Conservation (phyloP, 2,888 invertebrate genomes). For the Hipparchia semele region DNA sequence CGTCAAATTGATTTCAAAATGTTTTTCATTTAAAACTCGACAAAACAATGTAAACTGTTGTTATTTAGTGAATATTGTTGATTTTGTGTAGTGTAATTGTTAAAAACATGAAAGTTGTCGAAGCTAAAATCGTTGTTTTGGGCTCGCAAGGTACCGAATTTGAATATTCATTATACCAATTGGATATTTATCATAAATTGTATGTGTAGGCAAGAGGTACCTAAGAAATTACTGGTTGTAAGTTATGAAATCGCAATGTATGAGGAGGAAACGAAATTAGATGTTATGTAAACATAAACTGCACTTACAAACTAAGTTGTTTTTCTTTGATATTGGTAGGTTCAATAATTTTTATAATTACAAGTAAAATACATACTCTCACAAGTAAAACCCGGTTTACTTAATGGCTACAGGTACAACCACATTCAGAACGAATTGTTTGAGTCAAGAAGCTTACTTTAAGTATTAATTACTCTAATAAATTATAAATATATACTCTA, state of each 20-base stretch:
- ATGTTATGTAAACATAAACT: background rate
- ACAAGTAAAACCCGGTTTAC: too few species aligned
- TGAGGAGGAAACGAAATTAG: background rate
- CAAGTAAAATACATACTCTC: too few species aligned
- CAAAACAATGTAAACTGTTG: constrained; percentile 35
- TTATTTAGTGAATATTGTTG: constrained; percentile 17
- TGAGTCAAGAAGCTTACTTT: too few species aligned
- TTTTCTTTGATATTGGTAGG: background rate
- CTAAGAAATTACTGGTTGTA: background rate
- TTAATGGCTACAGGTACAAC: too few species aligned
- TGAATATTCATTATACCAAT: background rate
- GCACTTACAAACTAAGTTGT: background rate
- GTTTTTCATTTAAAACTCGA: constrained; percentile 14
- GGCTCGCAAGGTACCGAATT: constrained; percentile 88
- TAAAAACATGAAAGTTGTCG: constrained; percentile 87
- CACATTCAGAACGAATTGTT: too few species aligned
- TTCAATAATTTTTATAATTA: too few species aligned
- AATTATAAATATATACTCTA: too few species aligned
- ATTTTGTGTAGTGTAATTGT: constrained; percentile 41
- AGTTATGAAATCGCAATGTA: constrained; percentile 10
- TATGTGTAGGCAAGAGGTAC: background rate
- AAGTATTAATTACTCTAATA: too few species aligned
- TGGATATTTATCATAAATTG: background rate
- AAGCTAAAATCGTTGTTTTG: constrained; percentile 93
- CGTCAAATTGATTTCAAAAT: constrained; percentile 23